Evolutionary conservation across 2,888 invertebrate genomes (phyloP).

Genomic region (Netelia melanura): DNA sequence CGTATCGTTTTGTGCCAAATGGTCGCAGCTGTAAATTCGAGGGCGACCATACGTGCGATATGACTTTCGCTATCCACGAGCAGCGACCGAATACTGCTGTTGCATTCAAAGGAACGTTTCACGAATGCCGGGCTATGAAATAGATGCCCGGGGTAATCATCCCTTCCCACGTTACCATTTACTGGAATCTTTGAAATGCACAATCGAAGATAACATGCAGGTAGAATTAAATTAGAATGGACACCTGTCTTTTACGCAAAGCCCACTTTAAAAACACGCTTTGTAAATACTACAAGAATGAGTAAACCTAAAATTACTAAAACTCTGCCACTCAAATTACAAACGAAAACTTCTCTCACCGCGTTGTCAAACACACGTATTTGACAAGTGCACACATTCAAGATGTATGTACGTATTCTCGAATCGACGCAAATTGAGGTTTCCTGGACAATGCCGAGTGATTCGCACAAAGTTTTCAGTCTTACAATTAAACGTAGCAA

Average conservation of each 20-base stretch:
- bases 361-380: too few relatives aligned
- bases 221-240: background rate
- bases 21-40: background rate
- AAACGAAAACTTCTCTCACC: too few relatives aligned
- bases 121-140: background rate
- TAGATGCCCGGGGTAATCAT: background rate
- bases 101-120: background rate
- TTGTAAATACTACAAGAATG: too few relatives aligned
- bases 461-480: too few relatives aligned
- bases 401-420: too few relatives aligned
- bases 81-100: background rate
- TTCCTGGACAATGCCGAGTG: too few relatives aligned
- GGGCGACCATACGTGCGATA: background rate
- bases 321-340: too few relatives aligned
- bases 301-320: too few relatives aligned
- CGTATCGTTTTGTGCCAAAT: slow-evolving; percentile 12
- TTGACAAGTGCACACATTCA: too few relatives aligned
- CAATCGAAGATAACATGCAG: background rate
- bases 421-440: too few relatives aligned
- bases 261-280: background rate
- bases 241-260: background rate
- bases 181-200: background rate
- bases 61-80: background rate
- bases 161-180: background rate
- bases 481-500: too few relatives aligned